Evolutionary conservation across 1,140 invertebrate genomes (phyloP).

Genomic region (Bombus superbus): DNA sequence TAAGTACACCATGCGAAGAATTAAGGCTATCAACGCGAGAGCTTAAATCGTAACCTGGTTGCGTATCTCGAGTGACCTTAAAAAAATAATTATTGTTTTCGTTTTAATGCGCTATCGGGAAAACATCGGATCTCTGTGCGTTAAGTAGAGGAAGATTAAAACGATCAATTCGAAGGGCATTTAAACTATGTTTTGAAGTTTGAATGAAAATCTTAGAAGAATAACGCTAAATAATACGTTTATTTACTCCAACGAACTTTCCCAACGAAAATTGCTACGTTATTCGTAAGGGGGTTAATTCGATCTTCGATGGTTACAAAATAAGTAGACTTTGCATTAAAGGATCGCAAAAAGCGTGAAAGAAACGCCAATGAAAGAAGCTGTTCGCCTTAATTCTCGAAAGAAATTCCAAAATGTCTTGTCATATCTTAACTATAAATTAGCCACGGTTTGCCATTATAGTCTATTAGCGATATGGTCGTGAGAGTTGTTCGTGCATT

Average conservation of each 20-base stretch:
- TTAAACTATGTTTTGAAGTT: neutral
- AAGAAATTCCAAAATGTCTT: neutral
- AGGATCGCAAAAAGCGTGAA: neutral
- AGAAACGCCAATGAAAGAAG: constrained; percentile 2
- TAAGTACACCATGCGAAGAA: neutral
- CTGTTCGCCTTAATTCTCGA: neutral
- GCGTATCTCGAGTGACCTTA: neutral
- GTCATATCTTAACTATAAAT: neutral
- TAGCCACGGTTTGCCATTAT: neutral
- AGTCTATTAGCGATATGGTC: constrained; percentile 14
- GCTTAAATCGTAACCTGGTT: neutral
- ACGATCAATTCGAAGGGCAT: neutral
- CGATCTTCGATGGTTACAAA: neutral
- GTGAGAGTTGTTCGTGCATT: constrained; percentile 39
- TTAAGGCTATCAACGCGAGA: neutral
- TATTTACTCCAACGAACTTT: neutral
- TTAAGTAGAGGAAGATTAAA: neutral
- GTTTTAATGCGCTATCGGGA: neutral
- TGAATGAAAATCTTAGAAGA: neutral
- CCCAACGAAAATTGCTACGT: too few relatives aligned
- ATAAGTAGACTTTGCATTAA: neutral
- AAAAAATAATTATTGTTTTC: neutral
- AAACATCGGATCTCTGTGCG: neutral
- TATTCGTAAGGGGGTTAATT: neutral
- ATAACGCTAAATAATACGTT: neutral